phyloP scores from a whole-genome alignment of 2,113 vertebrate species.

The Corvus moneduloides region DNA sequence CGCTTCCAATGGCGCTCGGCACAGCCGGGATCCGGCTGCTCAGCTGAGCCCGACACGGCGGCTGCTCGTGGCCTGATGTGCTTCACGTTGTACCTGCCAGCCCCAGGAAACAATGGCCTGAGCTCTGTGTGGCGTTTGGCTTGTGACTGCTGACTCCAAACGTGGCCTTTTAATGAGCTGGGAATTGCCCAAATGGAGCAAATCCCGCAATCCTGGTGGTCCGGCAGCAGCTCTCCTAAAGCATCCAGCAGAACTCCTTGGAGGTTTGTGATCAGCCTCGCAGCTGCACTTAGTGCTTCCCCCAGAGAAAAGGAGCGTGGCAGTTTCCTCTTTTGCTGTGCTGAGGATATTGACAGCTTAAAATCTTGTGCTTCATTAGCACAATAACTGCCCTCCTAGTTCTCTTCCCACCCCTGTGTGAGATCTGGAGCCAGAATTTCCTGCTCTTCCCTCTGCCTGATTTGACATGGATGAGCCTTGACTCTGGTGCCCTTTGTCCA shows the following conservation, averaged over 20 bases:
- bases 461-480: background rate
- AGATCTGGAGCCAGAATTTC: background rate
- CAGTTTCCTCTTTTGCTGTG: background rate
- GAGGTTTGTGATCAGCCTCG: background rate
- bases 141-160: background rate
- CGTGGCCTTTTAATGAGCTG: background rate
- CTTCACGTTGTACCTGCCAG: rapidly evolving
- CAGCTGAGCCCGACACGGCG: background rate
- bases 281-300: background rate
- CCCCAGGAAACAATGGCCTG: background rate
- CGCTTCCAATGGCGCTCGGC: background rate
- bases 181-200: background rate
- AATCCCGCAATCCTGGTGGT: background rate
- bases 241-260: background rate
- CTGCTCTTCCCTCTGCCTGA: background rate
- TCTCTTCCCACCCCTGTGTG: background rate
- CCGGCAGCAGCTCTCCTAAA: background rate
- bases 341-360: background rate
- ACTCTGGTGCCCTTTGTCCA: background rate
- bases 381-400: background rate
- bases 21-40: background rate
- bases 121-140: background rate
- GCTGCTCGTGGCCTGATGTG: background rate
- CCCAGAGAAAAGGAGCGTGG: background rate
- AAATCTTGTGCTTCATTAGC: background rate